Conservation (phyloP, 2,888 invertebrate genomes). For the Dinocampus coccinellae region DNA sequence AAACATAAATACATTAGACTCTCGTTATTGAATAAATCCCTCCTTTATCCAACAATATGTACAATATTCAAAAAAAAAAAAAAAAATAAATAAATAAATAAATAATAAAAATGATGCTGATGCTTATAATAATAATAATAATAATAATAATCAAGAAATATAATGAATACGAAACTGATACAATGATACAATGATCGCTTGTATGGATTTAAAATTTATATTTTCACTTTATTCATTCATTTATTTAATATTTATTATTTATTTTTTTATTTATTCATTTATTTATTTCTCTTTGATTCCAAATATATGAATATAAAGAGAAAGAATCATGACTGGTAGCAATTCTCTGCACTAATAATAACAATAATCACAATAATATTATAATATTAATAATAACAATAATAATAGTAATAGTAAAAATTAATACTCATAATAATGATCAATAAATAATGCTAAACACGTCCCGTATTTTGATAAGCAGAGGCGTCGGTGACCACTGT, state of each 20-base stretch:
- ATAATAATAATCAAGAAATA: not conserved
- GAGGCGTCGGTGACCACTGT: constrained; percentile 41
- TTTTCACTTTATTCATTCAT: not conserved
- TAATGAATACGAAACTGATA: no score
- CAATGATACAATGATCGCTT: not conserved
- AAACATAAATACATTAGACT: not conserved
- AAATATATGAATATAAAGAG: not conserved
- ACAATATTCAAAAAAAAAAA: not conserved
- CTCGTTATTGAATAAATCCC: not conserved
- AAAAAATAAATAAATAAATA: no score
- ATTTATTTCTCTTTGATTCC: not conserved
- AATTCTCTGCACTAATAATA: constrained; percentile 17
- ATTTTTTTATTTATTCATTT: no score
- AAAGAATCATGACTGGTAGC: constrained; percentile 4
- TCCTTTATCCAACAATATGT: not conserved
- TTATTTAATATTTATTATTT: no score
- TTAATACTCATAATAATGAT: constrained; percentile 50
- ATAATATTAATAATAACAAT: constrained; percentile 45
- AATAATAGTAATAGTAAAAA: constrained; percentile 46
- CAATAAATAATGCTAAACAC: constrained; percentile 61
- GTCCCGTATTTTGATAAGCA: constrained; percentile 59
- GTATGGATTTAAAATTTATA: not conserved
- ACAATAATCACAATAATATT: not conserved
- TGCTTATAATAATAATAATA: not conserved
- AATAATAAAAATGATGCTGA: no score